Conservation (phyloP, 2,888 invertebrate genomes). For the Ornithoptera alexandrae region DNA sequence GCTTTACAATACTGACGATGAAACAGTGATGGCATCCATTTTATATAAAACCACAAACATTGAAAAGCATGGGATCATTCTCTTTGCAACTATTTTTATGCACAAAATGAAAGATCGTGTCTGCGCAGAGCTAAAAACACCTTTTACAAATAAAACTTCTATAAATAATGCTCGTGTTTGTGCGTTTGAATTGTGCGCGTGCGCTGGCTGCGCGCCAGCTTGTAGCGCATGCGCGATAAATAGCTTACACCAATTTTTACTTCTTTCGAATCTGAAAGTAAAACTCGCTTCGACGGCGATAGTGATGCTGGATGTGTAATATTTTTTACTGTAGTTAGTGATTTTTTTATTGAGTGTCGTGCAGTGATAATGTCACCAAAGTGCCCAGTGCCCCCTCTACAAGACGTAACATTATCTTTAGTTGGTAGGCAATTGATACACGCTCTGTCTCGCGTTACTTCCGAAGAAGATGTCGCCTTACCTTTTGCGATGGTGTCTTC, state of each 20-base stretch:
- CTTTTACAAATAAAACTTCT: conserved; percentile 70
- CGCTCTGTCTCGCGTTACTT: conserved; percentile 81
- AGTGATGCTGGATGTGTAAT: conserved; percentile 62
- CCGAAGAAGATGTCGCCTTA: conserved; percentile 79
- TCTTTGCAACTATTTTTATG: conserved; percentile 17
- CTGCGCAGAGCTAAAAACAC: conserved; percentile 60
- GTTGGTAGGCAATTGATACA: conserved; percentile 82
- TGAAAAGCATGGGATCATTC: not conserved
- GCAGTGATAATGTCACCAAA: conserved; percentile 81
- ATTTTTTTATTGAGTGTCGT: conserved; percentile 40
- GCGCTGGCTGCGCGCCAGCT: conserved; percentile 65
- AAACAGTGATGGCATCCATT: not conserved
- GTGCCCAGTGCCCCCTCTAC: conserved; percentile 80
- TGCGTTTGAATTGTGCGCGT: conserved; percentile 71
- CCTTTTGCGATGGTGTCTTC: conserved; percentile 81
- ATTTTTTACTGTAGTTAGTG: conserved; percentile 32
- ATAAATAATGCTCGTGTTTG: conserved; percentile 66
- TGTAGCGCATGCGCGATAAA: conserved; percentile 62
- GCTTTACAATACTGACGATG: no score
- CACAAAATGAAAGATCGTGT: conserved; percentile 41
- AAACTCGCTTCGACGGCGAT: conserved; percentile 45
- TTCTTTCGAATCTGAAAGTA: conserved; percentile 63
- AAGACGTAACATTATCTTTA: conserved; percentile 80
- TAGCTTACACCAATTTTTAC: conserved; percentile 62
- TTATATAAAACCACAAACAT: not conserved